A percentile compares a stretch with the other conserved stretches of the same genome.
These are phyloP conservation scores for Potamarius usumacintae DNA, from an alignment of 2,113 vertebrate genomes.

Conservation along the genomic window DNA sequence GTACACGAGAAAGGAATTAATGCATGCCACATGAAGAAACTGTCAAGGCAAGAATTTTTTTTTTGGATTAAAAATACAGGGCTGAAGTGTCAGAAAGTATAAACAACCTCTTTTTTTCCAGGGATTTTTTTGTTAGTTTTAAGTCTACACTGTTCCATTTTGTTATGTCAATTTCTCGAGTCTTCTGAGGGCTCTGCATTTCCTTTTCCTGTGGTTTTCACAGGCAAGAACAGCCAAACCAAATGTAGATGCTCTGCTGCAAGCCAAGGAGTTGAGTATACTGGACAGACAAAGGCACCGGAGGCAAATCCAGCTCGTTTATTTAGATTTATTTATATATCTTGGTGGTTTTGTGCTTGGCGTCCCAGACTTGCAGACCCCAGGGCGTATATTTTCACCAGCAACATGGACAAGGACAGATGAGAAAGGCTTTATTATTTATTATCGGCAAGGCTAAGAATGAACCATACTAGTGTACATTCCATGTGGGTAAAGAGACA, in stretches of 20 bases:
- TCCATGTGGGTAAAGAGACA: conserved; percentile 70
- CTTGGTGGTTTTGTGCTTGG: conserved; percentile 74
- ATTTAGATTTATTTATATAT: conserved; percentile 70
- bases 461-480: conserved; percentile 68
- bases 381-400: conserved; percentile 67
- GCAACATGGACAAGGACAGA: conserved; percentile 70
- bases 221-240: conserved; percentile 74
- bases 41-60: neutral
- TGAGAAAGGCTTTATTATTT: conserved; percentile 65
- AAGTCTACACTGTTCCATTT: conserved; percentile 61
- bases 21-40: neutral
- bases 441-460: conserved; percentile 59
- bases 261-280: conserved; percentile 62
- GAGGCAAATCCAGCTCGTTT: conserved; percentile 72
- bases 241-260: conserved; percentile 77
- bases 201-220: conserved; percentile 81
- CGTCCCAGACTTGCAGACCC: conserved; percentile 76
- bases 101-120: neutral
- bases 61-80: neutral
- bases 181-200: conserved; percentile 69
- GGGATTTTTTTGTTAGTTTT: conserved; percentile 11
- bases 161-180: conserved; percentile 67
- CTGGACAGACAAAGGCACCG: conserved; percentile 73
- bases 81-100: conserved; percentile 16
- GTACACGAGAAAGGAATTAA: neutral